phyloP scores from a whole-genome alignment of 2,888 invertebrate genomes.

The Agrotis ipsilon region DNA sequence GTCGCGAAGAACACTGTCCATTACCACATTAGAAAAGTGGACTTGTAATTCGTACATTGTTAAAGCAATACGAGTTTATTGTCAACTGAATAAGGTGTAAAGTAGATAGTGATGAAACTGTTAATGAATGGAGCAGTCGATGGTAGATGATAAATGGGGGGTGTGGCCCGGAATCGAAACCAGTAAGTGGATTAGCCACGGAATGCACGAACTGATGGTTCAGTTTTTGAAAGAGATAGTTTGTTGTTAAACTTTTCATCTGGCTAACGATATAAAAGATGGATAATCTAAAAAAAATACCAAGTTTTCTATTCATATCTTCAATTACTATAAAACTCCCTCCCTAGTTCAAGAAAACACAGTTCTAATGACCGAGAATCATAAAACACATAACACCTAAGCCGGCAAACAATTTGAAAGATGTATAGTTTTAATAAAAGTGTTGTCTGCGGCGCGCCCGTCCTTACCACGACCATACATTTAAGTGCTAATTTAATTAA shows the following conservation, averaged over 20 bases:
- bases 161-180: conserved; percentile 80
- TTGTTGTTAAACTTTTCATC: neutral
- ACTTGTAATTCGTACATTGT: conserved; percentile 70
- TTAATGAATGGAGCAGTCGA: conserved; percentile 82
- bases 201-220: conserved; percentile 50
- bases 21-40: conserved; percentile 78
- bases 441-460: conserved; percentile 67
- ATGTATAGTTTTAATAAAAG: conserved; percentile 87
- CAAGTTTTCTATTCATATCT: neutral
- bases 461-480: conserved; percentile 75
- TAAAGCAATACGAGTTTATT: conserved; percentile 78
- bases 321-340: neutral
- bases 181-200: conserved; percentile 82
- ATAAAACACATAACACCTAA: conserved; percentile 57
- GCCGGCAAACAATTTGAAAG: conserved; percentile 69
- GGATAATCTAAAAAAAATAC: neutral
- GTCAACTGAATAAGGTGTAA: conserved; percentile 77
- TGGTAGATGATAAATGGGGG: conserved; percentile 84
- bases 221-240: too few relatives aligned
- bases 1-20: conserved; percentile 64
- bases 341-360: conserved; percentile 9
- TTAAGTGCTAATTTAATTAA: conserved; percentile 89
- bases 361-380: conserved; percentile 29
- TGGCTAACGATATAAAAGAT: neutral
- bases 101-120: conserved; percentile 69